phyloP scores from a whole-genome alignment of 2,888 invertebrate species.

The Temnothorax ravouxi region DNA sequence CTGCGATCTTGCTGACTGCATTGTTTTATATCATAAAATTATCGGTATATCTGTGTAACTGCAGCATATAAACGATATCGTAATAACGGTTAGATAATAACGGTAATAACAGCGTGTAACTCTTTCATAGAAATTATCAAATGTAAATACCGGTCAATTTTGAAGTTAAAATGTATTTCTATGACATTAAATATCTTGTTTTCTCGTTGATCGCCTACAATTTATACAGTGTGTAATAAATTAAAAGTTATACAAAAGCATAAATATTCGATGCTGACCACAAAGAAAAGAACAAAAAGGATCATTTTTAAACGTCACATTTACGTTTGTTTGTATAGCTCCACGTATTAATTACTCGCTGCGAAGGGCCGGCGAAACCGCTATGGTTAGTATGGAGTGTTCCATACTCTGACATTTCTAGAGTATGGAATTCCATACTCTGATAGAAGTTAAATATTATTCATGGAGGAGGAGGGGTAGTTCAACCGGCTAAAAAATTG shows the following conservation, averaged over 20 bases:
- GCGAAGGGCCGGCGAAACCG: no score
- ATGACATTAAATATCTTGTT: neutral
- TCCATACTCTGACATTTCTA: no score
- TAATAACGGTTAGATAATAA: no score
- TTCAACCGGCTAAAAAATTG: no score
- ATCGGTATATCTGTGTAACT: neutral
- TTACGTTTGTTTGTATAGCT: neutral
- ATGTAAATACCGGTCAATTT: neutral
- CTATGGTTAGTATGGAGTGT: no score
- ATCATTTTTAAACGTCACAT: neutral
- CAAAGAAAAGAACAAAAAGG: neutral
- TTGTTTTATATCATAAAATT: constrained; percentile 4
- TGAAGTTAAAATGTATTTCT: neutral
- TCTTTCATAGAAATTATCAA: neutral
- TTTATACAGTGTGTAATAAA: neutral
- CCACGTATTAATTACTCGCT: constrained; percentile 44
- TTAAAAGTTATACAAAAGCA: neutral
- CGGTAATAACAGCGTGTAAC: neutral
- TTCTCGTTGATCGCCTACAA: neutral
- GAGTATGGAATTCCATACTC: no score
- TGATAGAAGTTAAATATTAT: no score
- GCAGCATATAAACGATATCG: neutral
- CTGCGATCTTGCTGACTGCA: neutral
- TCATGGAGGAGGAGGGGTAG: no score
- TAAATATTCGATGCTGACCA: neutral